Conservation (phyloP, 64 coral and sea anemone species). For the Dendronephthya gigantea region DNA sequence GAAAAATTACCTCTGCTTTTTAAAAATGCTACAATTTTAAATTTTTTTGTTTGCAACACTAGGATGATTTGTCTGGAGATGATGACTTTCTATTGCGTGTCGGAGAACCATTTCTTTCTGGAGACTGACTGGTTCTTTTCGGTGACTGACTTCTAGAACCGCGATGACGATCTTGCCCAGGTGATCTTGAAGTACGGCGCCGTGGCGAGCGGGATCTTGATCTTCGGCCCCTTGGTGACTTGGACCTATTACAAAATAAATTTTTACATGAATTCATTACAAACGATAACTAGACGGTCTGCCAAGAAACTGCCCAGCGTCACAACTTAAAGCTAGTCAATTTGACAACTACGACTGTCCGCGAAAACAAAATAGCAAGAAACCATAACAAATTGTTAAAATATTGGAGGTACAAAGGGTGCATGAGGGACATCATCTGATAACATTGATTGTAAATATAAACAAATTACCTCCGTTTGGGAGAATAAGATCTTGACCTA, state of each 20-base stretch:
- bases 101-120: background rate
- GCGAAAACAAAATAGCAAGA: no score
- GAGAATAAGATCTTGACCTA: constrained; percentile 44
- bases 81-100: background rate
- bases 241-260: constrained; percentile 32
- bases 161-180: background rate
- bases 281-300: no score
- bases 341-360: no score
- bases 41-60: background rate
- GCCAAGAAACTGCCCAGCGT: no score
- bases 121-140: background rate
- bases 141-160: background rate
- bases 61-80: background rate
- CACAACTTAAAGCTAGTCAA: no score
- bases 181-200: constrained; percentile 54
- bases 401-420: no score
- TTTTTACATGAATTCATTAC: no score
- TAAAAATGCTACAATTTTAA: background rate
- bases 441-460: no score
- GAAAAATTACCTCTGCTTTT: background rate
- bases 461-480: constrained; percentile 14
- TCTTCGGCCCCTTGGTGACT: constrained; percentile 36
- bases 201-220: constrained; percentile 53
- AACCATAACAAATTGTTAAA: no score
- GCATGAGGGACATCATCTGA: no score